These are phyloP conservation scores for Chymomyza caudatula DNA, from an alignment of 2,888 invertebrate genomes.

Conservation along the genomic window DNA sequence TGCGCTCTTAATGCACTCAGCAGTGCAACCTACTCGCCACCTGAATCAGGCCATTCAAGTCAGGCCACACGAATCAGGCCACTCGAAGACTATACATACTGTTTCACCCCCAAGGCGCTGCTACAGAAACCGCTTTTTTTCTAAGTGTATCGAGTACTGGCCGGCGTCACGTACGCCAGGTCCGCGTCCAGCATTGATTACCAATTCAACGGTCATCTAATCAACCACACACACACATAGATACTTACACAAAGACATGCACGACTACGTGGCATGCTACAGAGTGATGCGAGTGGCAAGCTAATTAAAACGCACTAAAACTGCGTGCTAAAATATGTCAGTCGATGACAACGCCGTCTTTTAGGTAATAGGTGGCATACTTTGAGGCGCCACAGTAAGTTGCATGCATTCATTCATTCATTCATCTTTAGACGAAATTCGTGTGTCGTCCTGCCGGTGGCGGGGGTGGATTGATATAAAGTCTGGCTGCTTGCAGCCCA, in stretches of 20 bases:
- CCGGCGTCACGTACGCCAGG: constrained; percentile 68
- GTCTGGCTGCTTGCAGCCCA: constrained; percentile 15
- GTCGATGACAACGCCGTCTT: too few relatives aligned
- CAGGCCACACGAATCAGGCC: too few relatives aligned
- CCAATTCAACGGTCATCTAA: constrained; percentile 75
- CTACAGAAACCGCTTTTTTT: too few relatives aligned
- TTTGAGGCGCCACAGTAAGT: constrained; percentile 18
- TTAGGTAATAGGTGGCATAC: constrained; percentile 23
- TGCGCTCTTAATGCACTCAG: too few relatives aligned
- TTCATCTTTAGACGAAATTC: background rate
- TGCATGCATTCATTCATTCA: background rate
- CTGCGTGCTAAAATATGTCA: background rate
- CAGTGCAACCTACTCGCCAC: too few relatives aligned
- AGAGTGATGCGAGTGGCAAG: constrained; percentile 15
- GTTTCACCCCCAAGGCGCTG: too few relatives aligned
- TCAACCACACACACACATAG: constrained; percentile 35
- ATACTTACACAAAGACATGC: background rate
- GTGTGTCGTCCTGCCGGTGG: background rate
- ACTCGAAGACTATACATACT: too few relatives aligned
- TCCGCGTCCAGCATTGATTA: constrained; percentile 75
- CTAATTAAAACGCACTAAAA: constrained; percentile 70
- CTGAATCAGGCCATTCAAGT: too few relatives aligned
- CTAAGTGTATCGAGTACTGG: constrained; percentile 24
- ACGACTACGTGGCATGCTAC: constrained; percentile 40
- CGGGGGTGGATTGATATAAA: background rate